phyloP scores from a whole-genome alignment of 1,140 invertebrate species.

The Drosophila busckii region DNA sequence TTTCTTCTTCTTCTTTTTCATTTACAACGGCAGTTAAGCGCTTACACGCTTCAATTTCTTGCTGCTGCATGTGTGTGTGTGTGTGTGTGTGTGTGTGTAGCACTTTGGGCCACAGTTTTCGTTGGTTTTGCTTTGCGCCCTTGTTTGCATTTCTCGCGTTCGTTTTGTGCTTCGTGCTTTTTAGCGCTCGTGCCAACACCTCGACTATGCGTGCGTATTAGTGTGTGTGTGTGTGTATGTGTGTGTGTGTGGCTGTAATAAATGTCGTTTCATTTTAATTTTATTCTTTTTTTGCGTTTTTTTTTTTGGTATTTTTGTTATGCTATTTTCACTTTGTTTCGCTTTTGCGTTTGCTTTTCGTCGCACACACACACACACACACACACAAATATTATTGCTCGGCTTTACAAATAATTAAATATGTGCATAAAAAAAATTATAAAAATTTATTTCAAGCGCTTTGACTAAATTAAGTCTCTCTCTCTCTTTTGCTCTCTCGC shows the following conservation, averaged over 20 bases:
- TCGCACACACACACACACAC: too few species aligned
- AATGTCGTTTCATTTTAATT: not conserved
- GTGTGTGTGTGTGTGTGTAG: not conserved
- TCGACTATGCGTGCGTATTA: not conserved
- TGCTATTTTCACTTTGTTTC: too few species aligned
- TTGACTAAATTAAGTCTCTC: too few species aligned
- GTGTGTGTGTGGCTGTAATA: constrained; percentile 2
- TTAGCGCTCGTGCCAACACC: too few species aligned
- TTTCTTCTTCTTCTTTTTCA: constrained; percentile 27
- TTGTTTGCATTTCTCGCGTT: not conserved
- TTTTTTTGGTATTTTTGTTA: too few species aligned
- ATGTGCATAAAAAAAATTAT: too few species aligned
- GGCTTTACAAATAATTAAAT: too few species aligned
- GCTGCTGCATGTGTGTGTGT: constrained; percentile 23
- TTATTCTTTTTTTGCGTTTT: not conserved
- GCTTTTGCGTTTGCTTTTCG: too few species aligned
- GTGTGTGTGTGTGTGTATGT: not conserved
- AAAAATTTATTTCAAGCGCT: too few species aligned
- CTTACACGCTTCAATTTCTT: constrained; percentile 74
- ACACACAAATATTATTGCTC: too few species aligned
- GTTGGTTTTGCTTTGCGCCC: not conserved
- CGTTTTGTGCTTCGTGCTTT: constrained; percentile 11
- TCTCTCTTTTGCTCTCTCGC: not conserved
- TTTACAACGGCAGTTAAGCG: constrained; percentile 69
- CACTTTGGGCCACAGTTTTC: not conserved